Percentiles rank a stretch among this genome's conserved stretches.
phyloP scores from a whole-genome alignment of 2,113 vertebrate genomes.

The Telmatochromis sp. region DNA sequence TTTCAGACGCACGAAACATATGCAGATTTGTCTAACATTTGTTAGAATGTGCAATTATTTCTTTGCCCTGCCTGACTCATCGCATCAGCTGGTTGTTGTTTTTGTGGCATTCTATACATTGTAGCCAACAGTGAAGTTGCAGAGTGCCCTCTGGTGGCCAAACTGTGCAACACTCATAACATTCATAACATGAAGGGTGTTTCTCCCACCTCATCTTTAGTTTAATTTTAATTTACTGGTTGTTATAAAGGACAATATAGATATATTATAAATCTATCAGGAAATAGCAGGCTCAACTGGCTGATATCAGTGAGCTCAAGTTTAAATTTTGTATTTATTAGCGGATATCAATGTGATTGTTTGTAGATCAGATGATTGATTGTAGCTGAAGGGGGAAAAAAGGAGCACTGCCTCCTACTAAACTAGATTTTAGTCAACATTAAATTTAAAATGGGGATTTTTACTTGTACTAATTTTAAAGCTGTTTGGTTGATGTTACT shows the following conservation, averaged over 20 bases:
- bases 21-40: neutral
- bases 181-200: neutral
- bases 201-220: neutral
- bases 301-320: neutral
- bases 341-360: neutral
- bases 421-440: neutral
- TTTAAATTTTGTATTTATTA: neutral
- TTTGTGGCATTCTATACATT: neutral
- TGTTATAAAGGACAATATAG: neutral
- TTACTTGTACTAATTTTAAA: neutral
- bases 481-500: neutral
- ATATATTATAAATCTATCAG: neutral
- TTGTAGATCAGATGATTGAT: neutral
- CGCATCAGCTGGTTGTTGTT: neutral
- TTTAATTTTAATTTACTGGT: neutral
- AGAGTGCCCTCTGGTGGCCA: neutral
- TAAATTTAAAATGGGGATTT: neutral
- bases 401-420: neutral
- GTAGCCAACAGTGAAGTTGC: neutral
- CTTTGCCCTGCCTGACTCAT: neutral
- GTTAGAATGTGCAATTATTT: neutral
- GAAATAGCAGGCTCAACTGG: neutral
- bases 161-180: neutral
- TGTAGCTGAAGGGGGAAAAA: rapidly evolving
- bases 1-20: neutral